These are phyloP conservation scores for Paramormyrops hopkinsi DNA, from an alignment of 2,797 vertebrate species.

Conservation along the genomic window DNA sequence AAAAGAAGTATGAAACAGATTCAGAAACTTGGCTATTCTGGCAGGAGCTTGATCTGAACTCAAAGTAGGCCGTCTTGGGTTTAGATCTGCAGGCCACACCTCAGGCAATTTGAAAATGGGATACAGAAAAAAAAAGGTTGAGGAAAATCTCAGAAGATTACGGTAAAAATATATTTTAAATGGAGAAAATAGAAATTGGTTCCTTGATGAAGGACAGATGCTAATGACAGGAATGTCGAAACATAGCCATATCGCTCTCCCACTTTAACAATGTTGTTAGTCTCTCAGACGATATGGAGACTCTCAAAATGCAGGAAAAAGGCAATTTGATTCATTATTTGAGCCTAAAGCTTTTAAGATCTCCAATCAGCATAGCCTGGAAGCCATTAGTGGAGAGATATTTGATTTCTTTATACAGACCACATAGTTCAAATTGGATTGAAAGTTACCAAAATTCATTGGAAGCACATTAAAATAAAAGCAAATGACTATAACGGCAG, in stretches of 20 bases:
- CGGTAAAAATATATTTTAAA: not conserved
- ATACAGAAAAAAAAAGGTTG: not conserved
- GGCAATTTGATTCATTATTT: conserved; percentile 2
- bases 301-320: not conserved
- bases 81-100: not conserved
- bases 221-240: not conserved
- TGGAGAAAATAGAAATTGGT: not conserved
- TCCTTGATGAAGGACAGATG: not conserved
- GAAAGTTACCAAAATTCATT: not conserved
- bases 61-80: not conserved
- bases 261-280: not conserved
- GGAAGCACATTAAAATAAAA: not conserved
- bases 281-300: not conserved
- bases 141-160: not conserved
- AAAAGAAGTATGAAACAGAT: not conserved
- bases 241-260: not conserved
- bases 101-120: not conserved
- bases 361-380: not conserved
- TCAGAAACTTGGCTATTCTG: not conserved
- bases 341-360: not conserved
- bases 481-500: not conserved
- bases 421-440: conserved; percentile 9
- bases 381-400: conserved; percentile 1
- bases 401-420: conserved; percentile 1
- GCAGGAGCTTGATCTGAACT: not conserved